Conservation (phyloP, 2,113 vertebrate genomes). For the Pseudorhombus dupliciocellatus region DNA sequence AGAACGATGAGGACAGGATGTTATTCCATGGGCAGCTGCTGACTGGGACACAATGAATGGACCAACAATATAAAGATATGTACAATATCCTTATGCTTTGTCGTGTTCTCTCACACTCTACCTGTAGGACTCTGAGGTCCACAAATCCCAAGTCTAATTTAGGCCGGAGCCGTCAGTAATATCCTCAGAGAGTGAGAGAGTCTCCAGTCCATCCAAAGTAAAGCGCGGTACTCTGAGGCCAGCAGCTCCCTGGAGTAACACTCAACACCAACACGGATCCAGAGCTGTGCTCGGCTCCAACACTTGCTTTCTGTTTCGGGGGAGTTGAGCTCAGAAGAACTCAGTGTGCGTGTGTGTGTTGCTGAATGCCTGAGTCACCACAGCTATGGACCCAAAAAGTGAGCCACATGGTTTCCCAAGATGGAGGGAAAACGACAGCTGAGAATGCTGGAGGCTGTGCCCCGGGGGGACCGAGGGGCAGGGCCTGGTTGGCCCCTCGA, state of each 20-base stretch:
- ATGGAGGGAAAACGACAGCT: conserved; percentile 73
- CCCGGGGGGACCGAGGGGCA: conserved; percentile 34
- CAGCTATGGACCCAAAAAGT: conserved; percentile 40
- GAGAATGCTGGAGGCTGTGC: conserved; percentile 64
- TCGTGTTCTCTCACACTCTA: conserved; percentile 16
- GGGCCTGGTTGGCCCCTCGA: conserved; percentile 34
- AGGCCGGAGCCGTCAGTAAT: neutral
- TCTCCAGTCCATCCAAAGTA: conserved; percentile 23
- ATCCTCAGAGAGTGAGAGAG: neutral
- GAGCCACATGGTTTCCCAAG: conserved; percentile 61
- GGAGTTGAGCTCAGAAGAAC: conserved; percentile 22
- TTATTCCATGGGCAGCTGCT: too few relatives aligned
- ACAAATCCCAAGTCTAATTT: conserved; percentile 13
- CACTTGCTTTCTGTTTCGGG: conserved; percentile 5
- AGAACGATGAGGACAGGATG: too few relatives aligned
- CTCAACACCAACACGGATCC: conserved; percentile 39
- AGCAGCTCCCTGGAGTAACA: conserved; percentile 13
- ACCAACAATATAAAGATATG: neutral
- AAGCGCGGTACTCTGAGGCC: conserved; percentile 23
- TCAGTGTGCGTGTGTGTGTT: conserved; percentile 14
- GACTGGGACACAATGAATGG: neutral
- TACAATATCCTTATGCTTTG: too few relatives aligned
- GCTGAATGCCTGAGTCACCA: conserved; percentile 36
- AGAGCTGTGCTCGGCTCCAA: conserved; percentile 22
- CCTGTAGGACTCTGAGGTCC: conserved; percentile 32